A percentile compares a stretch with the other conserved stretches of the same genome.
These are phyloP conservation scores for Alaudala cheleensis DNA, from an alignment of 2,113 vertebrate genomes.

Conservation along the genomic window DNA sequence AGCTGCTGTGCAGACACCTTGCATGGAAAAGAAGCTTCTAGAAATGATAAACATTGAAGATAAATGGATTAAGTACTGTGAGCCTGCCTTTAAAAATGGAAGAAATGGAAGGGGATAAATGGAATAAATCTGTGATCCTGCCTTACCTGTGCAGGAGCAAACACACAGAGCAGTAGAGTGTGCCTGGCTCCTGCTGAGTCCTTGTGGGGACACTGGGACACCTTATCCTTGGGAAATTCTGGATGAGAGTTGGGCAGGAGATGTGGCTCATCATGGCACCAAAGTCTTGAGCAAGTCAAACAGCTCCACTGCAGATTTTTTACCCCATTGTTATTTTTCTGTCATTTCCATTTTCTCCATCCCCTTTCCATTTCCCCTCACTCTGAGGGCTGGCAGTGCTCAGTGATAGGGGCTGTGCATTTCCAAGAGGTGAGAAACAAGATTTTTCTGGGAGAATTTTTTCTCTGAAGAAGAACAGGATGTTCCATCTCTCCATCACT, in stretches of 20 bases:
- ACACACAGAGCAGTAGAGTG: not conserved
- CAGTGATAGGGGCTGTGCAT: not conserved
- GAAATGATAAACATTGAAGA: not conserved
- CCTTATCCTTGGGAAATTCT: not conserved
- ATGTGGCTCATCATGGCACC: not conserved
- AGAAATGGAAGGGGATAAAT: not conserved
- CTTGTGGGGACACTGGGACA: not conserved
- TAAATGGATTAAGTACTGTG: not conserved
- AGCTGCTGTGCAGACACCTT: not conserved
- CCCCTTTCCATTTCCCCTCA: not conserved
- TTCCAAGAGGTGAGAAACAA: not conserved
- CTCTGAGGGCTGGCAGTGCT: not conserved
- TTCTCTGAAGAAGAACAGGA: not conserved
- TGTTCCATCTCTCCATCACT: constrained; percentile 3
- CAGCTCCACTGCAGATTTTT: not conserved
- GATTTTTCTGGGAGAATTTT: not conserved
- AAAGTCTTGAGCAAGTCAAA: not conserved
- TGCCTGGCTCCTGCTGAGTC: not conserved
- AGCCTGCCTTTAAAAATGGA: not conserved
- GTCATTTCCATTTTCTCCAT: not conserved
- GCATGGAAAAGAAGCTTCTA: not conserved
- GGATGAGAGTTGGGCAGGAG: not conserved
- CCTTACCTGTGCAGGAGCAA: not conserved
- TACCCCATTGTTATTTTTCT: not conserved
- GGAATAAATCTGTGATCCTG: not conserved